Evolutionary conservation across 2,797 vertebrate genomes (phyloP), one percentile per base, ranked within the genome.

Genomic region (Sebastiscus tertius): DNA sequence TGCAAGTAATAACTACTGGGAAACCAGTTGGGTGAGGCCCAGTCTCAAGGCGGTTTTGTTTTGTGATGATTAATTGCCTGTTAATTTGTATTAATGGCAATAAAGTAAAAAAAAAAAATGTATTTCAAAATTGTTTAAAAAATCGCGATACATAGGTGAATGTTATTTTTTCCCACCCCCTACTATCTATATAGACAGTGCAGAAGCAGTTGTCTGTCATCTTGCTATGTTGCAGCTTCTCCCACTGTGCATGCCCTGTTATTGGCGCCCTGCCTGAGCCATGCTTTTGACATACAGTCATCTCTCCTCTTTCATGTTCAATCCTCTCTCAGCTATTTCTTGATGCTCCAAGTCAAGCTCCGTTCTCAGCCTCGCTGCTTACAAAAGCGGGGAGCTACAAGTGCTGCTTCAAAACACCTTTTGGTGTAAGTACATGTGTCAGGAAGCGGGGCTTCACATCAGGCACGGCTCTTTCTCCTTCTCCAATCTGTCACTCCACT

Each of bases 361-460:
- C 74, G 79, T 75, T 88, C 58, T 88, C 67, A 79, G 77, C 75
- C 68, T 62, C 13, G 1, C 69, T 36, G 65, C 20, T 72, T 75
- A 75, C 71, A 80, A 79, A 68, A 68, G 80, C 42, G 5, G 68
- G 39, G 31, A 63, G 63, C 79, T 79, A 68, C 78, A 46, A 80
- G 82, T 75, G 74, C 78, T 34, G 86, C 87, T 89, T 92, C 82
- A 90, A 83, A 91, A 87, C 83, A 79, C 72, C 72, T 85, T 89
- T 86, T 66, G 77, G 86, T 85, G 69, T 70, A 62, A 83, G 81
- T 75, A 77, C 83, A 83, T 68, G 87, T 83, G 79, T 87, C 81
- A 91, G 82, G 79, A 75, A 87, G 86, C 52, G 5, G 64, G 69
- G 77, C 78, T 88, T 80, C 87, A 79, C 82, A 82, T 27, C 52